Base-by-base conservation (phyloP, 92 coral and sea anemone genomes). In the Bergia puertoricense region DNA sequence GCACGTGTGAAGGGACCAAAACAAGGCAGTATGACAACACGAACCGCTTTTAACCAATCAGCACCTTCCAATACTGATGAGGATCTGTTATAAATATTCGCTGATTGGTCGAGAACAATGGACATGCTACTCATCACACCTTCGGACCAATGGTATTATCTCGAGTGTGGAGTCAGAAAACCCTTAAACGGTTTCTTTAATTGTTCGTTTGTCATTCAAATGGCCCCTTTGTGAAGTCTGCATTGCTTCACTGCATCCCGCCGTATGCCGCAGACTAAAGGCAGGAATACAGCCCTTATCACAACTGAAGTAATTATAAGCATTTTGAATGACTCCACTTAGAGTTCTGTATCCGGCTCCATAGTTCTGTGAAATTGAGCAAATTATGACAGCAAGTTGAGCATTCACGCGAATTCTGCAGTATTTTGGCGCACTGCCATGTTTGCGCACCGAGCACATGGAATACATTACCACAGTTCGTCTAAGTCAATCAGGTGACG, bases 111-210 rank as follows among this genome's bases (percentile, higher is more conserved):
- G 89, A 90, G 91, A 76, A 95, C 96, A 95, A 95, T 93, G 71
- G 85, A 81, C 90, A 76, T 92, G 88, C 93, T 93, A 50, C 96
- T 84, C 88, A 92, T 94, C 95, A 90, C 98, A 95, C 98, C 93
- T 88, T 77, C 83, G 89, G 88, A 82, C 98, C 98, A 95, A 95
- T 93, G 91, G 95, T 91, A 91, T 92, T 92, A 93, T 93, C 92
- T 83, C 93, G 77, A 81, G 91, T 92, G 90, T 93, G 90, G 95
- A 86, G 88, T 88, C 76, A 92, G 90, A 89, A 91, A 92, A 92
- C 94, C 93, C 98, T 95, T 93, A 95, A 95, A 93, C 96, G 96
- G 96, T 93, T 95, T 94, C 94, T 95, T 93, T 95, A 95, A 95
- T 95, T 95, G 98, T 93, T 90, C 96, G 89, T 90, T 95, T 95